Evolutionary conservation across 2,113 vertebrate species (phyloP), one percentile per base, ranked within the genome.

Genomic region (Anoura caudifer): DNA sequence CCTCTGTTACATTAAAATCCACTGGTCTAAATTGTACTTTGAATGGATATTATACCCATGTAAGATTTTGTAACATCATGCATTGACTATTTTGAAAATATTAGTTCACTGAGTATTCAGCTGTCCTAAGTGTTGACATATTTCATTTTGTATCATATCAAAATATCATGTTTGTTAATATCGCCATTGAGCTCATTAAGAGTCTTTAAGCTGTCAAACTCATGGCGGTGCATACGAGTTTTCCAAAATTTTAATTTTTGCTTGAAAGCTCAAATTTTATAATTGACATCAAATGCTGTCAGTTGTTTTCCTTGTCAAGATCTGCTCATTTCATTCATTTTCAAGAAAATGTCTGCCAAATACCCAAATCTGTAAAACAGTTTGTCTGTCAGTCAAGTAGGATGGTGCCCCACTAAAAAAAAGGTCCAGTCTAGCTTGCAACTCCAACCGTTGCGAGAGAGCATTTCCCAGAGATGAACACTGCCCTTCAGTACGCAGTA

Each of bases 41-140:
- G 91, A 80, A 93, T 90, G 70, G 56, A 45, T 81, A 45, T 93
- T 76, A 70, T 72, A 33, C 9, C 52, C 54, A 33, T 87, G 61
- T 52, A 73, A 83, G 36, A 87, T 90, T 95, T 88, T 88, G 86
- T 97, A 94, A 92, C 72, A 93, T 84, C 38, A 95, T 56, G 54
- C 61, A 59, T 84, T 95, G 81, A 93, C 95, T 95, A 94, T 94
- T 97, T 97, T 80, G 94, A 96, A 95, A 94, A 92, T 67, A 93
- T 87, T 87, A 83, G 69, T 90, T 97, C 54, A n/a, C 36, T 59
- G 70, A 90, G 43, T 95, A 92, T 26, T 33, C 38, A 59, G n/a
- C 69, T 95, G 36, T 90, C 92, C 76, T 43, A 87, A 84, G 94
- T 90, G 43, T 92, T 95, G 91, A 84, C 85, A 80, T 73, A 92